A percentile compares a stretch with the other conserved stretches of the same genome.
Evolutionary conservation across 1,140 invertebrate species (phyloP).

Genomic region (Sitophilus oryzae): DNA sequence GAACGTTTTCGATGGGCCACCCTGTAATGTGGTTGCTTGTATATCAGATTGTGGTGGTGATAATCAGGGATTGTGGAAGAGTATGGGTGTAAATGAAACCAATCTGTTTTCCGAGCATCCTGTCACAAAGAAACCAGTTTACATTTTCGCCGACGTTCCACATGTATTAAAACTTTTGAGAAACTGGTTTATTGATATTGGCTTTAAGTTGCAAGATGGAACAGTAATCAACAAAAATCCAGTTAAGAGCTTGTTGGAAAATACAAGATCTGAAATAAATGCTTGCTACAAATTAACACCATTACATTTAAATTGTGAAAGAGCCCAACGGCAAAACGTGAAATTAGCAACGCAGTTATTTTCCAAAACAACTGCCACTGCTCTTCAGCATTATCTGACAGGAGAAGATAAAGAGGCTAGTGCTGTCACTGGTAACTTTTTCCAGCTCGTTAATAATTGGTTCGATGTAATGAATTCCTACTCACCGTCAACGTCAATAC

Average conservation of each 20-base stretch:
- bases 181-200: conserved; percentile 24
- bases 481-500: conserved; percentile 1
- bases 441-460: conserved; percentile 11
- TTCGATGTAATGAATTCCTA: conserved; percentile 26
- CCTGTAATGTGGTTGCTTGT: too few relatives aligned
- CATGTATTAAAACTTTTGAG: conserved; percentile 21
- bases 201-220: conserved; percentile 14
- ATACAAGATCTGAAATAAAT: conserved; percentile 15
- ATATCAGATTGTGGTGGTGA: too few relatives aligned
- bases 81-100: too few relatives aligned
- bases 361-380: conserved; percentile 17
- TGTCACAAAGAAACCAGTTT: too few relatives aligned
- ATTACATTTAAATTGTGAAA: conserved; percentile 10
- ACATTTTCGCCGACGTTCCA: conserved; percentile 17
- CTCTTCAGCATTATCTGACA: conserved; percentile 17
- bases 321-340: conserved; percentile 23
- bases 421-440: conserved; percentile 11
- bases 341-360: conserved; percentile 17
- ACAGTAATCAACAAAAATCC: conserved; percentile 11
- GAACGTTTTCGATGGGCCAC: too few relatives aligned
- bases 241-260: conserved; percentile 6
- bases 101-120: too few relatives aligned
- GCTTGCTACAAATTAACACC: conserved; percentile 19
- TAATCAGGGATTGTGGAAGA: too few relatives aligned
- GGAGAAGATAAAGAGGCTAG: conserved; percentile 8